Evolutionary conservation across 1,140 invertebrate species (phyloP), one percentile per base, ranked within the genome.

Genomic region (Lepidurus couesii): DNA sequence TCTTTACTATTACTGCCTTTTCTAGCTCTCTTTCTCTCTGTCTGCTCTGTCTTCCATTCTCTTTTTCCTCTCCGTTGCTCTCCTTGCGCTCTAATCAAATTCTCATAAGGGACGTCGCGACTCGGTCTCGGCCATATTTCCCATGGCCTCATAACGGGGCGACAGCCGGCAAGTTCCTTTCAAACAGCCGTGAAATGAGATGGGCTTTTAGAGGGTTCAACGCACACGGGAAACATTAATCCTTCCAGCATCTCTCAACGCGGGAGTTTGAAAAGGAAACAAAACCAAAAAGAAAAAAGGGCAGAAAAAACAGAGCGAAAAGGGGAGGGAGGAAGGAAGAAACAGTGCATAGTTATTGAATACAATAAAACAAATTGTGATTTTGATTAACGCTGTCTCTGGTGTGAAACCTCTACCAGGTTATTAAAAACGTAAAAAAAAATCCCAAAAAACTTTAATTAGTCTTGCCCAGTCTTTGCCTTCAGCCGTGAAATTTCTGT

Each of bases 51-150:
- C 75, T 74, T 74, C 7, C 75, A 16, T 77, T 77, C 76, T 34
- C 43, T 42, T 45, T 73, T 44, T 77, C 76, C 42, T 53, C 76
- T 45, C 24, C 42, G 79, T 77, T 34, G 26, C 53, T 77, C 74
- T 75, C 47, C 44, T 34, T 24, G 13, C 80, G 75, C 42, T 79
- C 44, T 75, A 44, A 44, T 13, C 80, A 81, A 44, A 78, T 44
- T 24, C 80, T 76, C 26, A 65, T 65, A 65, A 65, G 53, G 53
- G 53, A 65, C 53, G 53, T 65, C 53, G 53, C 53, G 53, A 65
- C 53, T 65, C n/a, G 53, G 53, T 65, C 53, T 65, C 53, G 53
- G 13, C 53, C 53, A 65, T 65, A 65, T 65, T 65, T 65, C 53
- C 53, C 34, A 9, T 65, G 53, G 53, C 53, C 53, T 65, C 53